Base-by-base conservation (phyloP, 23 tunicate species). In the Clavelina lepadiformis region DNA sequence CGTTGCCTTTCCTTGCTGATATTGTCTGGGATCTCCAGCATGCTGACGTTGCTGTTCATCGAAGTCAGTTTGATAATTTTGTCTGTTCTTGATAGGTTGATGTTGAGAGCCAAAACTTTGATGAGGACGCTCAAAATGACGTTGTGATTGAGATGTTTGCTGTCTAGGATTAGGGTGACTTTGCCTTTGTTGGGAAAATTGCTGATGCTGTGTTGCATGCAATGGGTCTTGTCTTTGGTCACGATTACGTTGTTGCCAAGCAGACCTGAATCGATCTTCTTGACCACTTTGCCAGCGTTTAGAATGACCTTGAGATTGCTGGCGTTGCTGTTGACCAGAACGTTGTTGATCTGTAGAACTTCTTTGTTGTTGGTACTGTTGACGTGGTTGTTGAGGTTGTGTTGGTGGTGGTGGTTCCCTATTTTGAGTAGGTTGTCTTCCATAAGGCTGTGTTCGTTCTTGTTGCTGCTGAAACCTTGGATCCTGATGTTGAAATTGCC, bases 331-430 rank as follows among this genome's bases (percentile, higher is more conserved):
- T 21, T 63, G 50, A 36, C 7, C 29, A 6, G 21, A 35, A 8
- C 15, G 49, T 15, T 41, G 49, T 41, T 41, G 49, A 8, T 41
- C 13, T 15, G 13, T 41, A 8, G 49, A 15, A 15, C 15, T 15
- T 8, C 13, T 11, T 41, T 41, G 49, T 41, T 41, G 49, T 41
- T 63, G 49, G 49, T 34, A n/a, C 15, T 63, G 50, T 3, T 63
- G 29, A 34, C 23, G 49, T 35, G 50, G 5, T 28, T 63, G 21
- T 35, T 36, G 68, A 35, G 21, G 64, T 58, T 58, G 64, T 5
- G 35, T 5, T 41, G 11, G 49, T 41, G 11, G 49, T 15, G 49
- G 13, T 41, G 49, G 49, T 41, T 41, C 49, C 15, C 15, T 15
- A 41, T 41, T 41, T 11, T 41, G 15, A 41, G 49, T 11, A 11